Evolutionary conservation across 2,113 vertebrate species (phyloP).

Genomic region (Corythoichthys haematopterus): DNA sequence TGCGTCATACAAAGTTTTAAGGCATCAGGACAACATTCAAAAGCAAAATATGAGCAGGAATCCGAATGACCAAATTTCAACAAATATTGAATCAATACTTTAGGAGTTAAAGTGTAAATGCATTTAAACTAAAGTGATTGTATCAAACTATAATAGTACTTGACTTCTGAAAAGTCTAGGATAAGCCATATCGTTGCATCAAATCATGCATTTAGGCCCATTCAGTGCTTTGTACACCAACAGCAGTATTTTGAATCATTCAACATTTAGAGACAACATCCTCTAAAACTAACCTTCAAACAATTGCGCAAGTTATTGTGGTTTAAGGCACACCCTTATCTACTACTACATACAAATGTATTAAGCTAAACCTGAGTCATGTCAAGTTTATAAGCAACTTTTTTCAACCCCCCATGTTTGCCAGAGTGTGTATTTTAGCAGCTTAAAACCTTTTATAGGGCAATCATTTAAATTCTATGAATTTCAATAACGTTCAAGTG

Average conservation of each 20-base stretch:
- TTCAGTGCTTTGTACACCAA: not conserved
- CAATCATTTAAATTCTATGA: too few relatives aligned
- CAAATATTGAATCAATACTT: too few relatives aligned
- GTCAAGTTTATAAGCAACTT: not conserved
- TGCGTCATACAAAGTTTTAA: too few relatives aligned
- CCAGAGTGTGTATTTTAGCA: not conserved
- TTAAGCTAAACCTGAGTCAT: not conserved
- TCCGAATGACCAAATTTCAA: too few relatives aligned
- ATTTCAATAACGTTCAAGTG: too few relatives aligned
- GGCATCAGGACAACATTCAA: too few relatives aligned
- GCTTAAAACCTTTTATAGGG: too few relatives aligned
- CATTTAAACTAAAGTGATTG: too few relatives aligned
- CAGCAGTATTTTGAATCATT: not conserved
- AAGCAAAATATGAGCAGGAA: too few relatives aligned
- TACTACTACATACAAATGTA: not conserved
- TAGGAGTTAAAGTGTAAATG: too few relatives aligned
- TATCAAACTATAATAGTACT: too few relatives aligned
- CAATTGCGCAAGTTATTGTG: constrained; percentile 25
- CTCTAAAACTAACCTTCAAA: constrained; percentile 2
- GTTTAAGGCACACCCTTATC: constrained; percentile 5
- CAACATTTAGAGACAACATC: not conserved
- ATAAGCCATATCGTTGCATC: not conserved
- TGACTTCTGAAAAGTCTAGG: too few relatives aligned
- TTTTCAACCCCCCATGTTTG: not conserved
- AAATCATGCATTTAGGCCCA: not conserved